These are phyloP conservation scores for Sylvietta virens DNA, from an alignment of 2,113 vertebrate genomes.

Conservation along the genomic window DNA sequence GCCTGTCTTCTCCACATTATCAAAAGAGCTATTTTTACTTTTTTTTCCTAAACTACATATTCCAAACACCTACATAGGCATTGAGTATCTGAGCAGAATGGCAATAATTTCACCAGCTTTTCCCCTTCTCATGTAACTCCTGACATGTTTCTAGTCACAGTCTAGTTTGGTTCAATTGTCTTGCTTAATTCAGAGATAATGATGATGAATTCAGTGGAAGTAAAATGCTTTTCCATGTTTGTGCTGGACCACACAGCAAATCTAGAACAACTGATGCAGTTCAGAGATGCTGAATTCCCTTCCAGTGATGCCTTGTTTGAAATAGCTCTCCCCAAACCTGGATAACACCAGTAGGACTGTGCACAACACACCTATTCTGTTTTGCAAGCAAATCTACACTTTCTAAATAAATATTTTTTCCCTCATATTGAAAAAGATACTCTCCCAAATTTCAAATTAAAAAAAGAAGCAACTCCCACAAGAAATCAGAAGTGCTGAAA, in stretches of 20 bases:
- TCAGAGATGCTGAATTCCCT: background rate
- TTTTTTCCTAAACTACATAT: background rate
- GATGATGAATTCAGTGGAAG: background rate
- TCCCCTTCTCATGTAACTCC: background rate
- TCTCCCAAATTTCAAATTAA: background rate
- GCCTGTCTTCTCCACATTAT: background rate
- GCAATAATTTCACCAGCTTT: background rate
- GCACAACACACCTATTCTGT: background rate
- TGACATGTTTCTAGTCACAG: background rate
- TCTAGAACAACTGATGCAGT: background rate
- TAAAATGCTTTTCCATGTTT: background rate
- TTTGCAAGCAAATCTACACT: background rate
- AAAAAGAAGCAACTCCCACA: background rate
- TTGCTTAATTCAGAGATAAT: background rate
- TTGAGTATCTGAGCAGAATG: rapidly evolving
- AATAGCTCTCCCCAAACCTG: background rate
- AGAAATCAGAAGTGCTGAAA: background rate
- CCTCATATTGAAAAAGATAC: background rate
- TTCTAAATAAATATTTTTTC: background rate
- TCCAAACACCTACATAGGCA: background rate
- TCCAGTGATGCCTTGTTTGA: background rate
- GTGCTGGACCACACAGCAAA: background rate
- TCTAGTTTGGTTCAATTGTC: background rate
- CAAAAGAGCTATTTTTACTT: background rate
- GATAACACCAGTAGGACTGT: background rate